These are phyloP conservation scores for Oenanthe oenanthe DNA, from an alignment of 2,113 vertebrate genomes.

Conservation along the genomic window DNA sequence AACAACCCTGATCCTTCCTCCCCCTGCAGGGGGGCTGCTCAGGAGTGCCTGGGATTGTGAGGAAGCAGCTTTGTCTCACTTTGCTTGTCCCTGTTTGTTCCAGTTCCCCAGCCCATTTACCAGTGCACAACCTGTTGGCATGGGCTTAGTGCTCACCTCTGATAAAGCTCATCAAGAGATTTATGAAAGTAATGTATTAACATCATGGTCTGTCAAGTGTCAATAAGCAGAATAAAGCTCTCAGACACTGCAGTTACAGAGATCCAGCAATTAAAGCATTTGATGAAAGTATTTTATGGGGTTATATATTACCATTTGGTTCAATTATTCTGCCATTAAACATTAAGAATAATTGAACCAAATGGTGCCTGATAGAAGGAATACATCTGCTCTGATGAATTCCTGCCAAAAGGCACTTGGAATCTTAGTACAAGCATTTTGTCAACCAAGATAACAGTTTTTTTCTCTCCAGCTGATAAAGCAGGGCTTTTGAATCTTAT, in stretches of 20 bases:
- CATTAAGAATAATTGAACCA: conserved; percentile 68
- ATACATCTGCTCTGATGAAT: conserved; percentile 60
- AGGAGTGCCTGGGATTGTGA: neutral
- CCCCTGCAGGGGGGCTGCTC: neutral
- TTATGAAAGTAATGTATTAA: neutral
- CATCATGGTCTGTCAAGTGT: conserved; percentile 50
- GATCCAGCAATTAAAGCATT: conserved; percentile 59
- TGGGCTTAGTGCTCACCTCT: neutral
- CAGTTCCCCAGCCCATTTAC: neutral
- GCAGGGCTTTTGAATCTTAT: conserved; percentile 42
- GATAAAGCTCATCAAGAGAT: neutral
- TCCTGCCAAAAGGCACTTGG: conserved; percentile 55
- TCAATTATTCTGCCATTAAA: conserved; percentile 69
- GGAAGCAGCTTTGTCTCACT: neutral
- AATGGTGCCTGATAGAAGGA: conserved; percentile 59
- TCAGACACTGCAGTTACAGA: neutral
- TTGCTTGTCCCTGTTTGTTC: neutral
- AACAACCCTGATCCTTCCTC: neutral
- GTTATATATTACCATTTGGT: conserved; percentile 61
- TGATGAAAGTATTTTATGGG: conserved; percentile 61
- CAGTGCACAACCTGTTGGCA: neutral
- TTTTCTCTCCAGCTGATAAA: conserved; percentile 52
- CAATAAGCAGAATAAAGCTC: conserved; percentile 49
- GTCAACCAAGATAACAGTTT: conserved; percentile 42
- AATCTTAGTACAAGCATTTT: conserved; percentile 38